Base-by-base conservation (phyloP, 2,888 invertebrate genomes). In the Tenthredo livida region DNA sequence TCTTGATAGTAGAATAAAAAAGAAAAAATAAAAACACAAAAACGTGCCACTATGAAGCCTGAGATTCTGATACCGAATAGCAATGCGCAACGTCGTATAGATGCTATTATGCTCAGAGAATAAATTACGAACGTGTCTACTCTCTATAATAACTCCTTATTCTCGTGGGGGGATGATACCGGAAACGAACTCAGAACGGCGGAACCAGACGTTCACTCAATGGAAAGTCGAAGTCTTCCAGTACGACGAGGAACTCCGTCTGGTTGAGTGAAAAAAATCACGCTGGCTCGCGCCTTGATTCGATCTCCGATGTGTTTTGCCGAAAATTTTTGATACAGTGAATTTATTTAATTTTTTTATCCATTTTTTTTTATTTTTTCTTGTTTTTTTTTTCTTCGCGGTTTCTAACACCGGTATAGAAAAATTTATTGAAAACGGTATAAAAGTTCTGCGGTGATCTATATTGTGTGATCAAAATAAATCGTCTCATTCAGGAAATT, bases 121-220 rank as follows among this genome's bases (percentile, higher is more conserved):
- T 92, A 92, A 91, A 92, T 92, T 92, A 92, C 89, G 88, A 88
- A 86, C 86, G 88, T 84, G 88, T 88, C 84, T 80, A 80, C 40
- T 86, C 84, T 80, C 58, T 80, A 80, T 65, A 80, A 61, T 40
- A 58, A 65, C 61, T 86, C 77, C 77, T 82, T 87, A n/a, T 86
- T 73, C 77, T 84, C 82, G 85, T 73, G 58, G 86, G 84, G 84
- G 65, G 86, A 84, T 91, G 91, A 91, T 91, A 91, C 91, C 91
- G 91, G 91, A 91, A 91, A 90, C 87, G 91, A 89, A 91, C 90
- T 89, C 92, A 92, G 91, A 91, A 91, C 90, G 89, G 92, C 92
- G 93, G 92, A 93, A 93, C 93, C 91, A 91, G 90, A 92, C 92
- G 92, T 91, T 92, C 92, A 91, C 91, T 92, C 92, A 92, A 92